Conservation (phyloP, 2,888 invertebrate genomes). For the Pristionchus japonicus region DNA sequence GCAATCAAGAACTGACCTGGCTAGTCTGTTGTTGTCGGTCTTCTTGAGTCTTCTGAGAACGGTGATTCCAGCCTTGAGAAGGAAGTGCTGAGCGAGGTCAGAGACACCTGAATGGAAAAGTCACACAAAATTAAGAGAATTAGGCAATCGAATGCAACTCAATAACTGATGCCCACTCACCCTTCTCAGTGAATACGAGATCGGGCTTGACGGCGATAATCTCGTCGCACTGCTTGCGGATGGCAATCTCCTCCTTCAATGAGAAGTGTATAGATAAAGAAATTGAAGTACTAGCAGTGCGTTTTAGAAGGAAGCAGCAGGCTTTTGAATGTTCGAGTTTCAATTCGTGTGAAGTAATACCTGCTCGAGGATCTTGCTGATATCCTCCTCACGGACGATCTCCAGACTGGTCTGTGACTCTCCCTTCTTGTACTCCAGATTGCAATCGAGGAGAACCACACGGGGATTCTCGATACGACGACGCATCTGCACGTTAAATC, state of each 20-base stretch:
- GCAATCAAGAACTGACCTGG: conserved; percentile 79
- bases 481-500: conserved; percentile 82
- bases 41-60: conserved; percentile 86
- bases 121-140: too few relatives aligned
- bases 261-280: background rate
- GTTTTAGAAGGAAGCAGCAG: too few relatives aligned
- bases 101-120: conserved; percentile 81
- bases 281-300: too few relatives aligned
- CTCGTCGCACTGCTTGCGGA: conserved; percentile 89
- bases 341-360: too few relatives aligned
- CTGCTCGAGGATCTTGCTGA: conserved; percentile 91
- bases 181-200: conserved; percentile 97
- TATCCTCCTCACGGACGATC: conserved; percentile 93
- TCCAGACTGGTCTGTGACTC: conserved; percentile 80
- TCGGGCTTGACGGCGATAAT: conserved; percentile 94
- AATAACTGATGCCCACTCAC: conserved; percentile 76
- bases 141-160: background rate
- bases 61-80: conserved; percentile 80
- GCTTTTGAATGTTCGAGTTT: too few relatives aligned
- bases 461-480: conserved; percentile 94
- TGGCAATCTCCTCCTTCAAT: conserved; percentile 88
- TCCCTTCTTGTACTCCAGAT: conserved; percentile 96
- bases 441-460: conserved; percentile 93
- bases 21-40: conserved; percentile 95
- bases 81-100: conserved; percentile 79